Base-by-base conservation (phyloP, 2,113 vertebrate species). In the Gambusia holbrooki region DNA sequence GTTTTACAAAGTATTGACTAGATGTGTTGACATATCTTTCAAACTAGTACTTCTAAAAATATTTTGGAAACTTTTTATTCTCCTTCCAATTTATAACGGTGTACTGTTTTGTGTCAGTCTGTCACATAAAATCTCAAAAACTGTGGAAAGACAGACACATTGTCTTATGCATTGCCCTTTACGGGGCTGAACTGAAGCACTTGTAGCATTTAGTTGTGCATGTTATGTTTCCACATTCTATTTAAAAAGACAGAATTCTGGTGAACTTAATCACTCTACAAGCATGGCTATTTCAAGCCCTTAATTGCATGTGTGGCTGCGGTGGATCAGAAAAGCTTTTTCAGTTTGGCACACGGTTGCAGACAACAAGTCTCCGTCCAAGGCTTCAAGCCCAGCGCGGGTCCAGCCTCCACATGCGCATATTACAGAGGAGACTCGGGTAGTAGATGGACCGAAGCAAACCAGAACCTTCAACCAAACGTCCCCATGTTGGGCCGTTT, bases 361-460 rank as follows among this genome's bases (percentile, higher is more conserved):
- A 90, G 89, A 91, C 88, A 81, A 78, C 83, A 88, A 78, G 88
- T 84, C 86, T 89, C 89, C 91, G 78, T 89, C 82, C 88, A 83
- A 87, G 86, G 85, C 88, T 87, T 58, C 69, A n/a, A 76, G 83
- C 85, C 85, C 85, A 84, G 76, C 77, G 79, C 40, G 62, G 79
- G 86, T 84, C 88, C 80, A 51, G 74, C 77, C 79, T 83, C 65
- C 69, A 29, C 78, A 72, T 65, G 67, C 82, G 69, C 66, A 89
- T 89, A 93, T 92, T 90, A 92, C 85, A 92, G 88, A 93, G 83
- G 75, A 81, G 84, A 86, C 84, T 76, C 63, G 30, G 76, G 64
- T 27, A 66, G 82, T 82, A 79, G 88, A 62, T 75, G 84, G 87
- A 82, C 84, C 73, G 81, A 89, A 81, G 86, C 83, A 67, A 58